phyloP scores from a whole-genome alignment of 2,888 invertebrate genomes.

The Caenorhabditis becei region DNA sequence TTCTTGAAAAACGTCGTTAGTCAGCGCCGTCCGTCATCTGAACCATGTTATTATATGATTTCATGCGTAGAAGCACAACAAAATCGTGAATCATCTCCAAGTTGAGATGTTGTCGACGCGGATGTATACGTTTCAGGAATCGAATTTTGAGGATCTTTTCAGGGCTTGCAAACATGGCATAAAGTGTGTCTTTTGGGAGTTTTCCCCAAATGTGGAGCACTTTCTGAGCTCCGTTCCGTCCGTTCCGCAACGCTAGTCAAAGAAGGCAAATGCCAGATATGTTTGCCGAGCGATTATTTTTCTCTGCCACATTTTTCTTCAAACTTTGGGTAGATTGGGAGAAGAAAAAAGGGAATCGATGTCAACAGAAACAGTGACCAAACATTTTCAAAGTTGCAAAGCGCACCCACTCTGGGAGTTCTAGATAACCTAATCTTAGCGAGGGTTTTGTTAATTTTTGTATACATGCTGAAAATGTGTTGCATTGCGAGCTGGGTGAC shows the following conservation, averaged over 20 bases:
- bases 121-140: not conserved
- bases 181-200: too few relatives aligned
- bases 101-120: conserved; percentile 25
- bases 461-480: conserved; percentile 15
- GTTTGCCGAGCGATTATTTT: conserved; percentile 55
- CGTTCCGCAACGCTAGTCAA: conserved; percentile 36
- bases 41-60: conserved; percentile 25
- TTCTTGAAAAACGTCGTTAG: conserved; percentile 7
- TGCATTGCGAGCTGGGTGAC: conserved; percentile 22
- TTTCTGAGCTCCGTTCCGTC: not conserved
- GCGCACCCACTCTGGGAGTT: conserved; percentile 8
- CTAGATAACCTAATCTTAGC: conserved; percentile 12
- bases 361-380: conserved; percentile 16
- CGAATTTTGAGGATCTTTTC: not conserved
- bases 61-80: conserved; percentile 39
- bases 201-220: too few relatives aligned
- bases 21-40: not conserved
- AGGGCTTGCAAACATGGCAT: too few relatives aligned
- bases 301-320: conserved; percentile 12
- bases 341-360: conserved; percentile 13
- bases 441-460: not conserved
- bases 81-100: conserved; percentile 41
- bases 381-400: conserved; percentile 14
- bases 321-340: conserved; percentile 29
- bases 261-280: conserved; percentile 38